Conservation (phyloP, 1,140 invertebrate genomes). For the Atopsyche davidsoni region DNA sequence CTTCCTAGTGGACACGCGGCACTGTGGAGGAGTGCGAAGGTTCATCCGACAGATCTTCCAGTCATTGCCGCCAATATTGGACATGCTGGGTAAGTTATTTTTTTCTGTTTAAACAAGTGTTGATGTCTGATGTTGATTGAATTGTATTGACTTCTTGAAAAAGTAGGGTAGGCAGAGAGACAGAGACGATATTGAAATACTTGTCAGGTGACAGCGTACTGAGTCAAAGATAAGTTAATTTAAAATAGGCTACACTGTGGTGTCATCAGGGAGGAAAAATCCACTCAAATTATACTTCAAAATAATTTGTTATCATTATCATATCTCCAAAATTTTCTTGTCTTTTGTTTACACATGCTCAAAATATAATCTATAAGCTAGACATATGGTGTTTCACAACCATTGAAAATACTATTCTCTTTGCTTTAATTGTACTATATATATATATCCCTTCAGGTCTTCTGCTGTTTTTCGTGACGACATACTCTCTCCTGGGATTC, state of each 20-base stretch:
- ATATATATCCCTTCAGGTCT: slow-evolving; percentile 47
- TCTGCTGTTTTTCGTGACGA: slow-evolving; percentile 78
- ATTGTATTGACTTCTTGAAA: no score
- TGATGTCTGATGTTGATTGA: no score
- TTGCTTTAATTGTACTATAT: background rate
- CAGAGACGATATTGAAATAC: no score
- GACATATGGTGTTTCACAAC: background rate
- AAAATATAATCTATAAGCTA: no score
- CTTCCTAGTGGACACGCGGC: slow-evolving; percentile 82
- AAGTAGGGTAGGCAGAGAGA: no score
- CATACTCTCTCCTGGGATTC: slow-evolving; percentile 75
- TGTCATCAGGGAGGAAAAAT: no score
- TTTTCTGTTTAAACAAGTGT: no score
- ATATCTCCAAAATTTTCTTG: slow-evolving; percentile 10
- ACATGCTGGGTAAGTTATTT: slow-evolving; percentile 64
- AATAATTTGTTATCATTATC: slow-evolving; percentile 1
- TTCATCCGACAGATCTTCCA: slow-evolving; percentile 74
- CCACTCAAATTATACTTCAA: no score
- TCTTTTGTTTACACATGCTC: background rate
- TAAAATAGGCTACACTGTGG: no score
- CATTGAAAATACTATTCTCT: background rate
- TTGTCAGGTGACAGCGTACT: no score
- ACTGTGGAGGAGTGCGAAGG: slow-evolving; percentile 67
- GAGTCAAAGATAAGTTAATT: no score
- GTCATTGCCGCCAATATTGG: slow-evolving; percentile 81